Base-by-base conservation (phyloP, 2,797 vertebrate species). In the Amblyopsis hoosieri region DNA sequence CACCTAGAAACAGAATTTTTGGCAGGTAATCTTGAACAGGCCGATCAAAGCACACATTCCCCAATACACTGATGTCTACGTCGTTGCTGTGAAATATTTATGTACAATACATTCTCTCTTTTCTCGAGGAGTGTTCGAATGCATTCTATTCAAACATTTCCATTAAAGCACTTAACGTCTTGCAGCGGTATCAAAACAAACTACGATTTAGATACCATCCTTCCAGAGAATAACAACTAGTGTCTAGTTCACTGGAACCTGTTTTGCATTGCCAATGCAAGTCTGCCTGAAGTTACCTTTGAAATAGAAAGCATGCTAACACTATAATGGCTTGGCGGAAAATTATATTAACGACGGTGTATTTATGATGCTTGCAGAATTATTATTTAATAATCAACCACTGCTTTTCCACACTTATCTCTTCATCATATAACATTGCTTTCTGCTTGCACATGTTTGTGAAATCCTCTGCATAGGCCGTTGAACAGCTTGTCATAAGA, bases 11-110 rank as follows among this genome's bases (percentile, higher is more conserved):
- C 45, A 78, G 64, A 56, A 49, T 74, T 59, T 71, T 71, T 80
- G 66, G 67, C 50, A 42, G 67, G 50, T 45, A 69, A 52, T 45
- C 60, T 64, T 50, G 50, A 68, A 61, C 37, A 15, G 65, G 64
- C 57, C 56, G n/a, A 66, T 23, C 74, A 46, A 17, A 33, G 9
- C 54, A 57, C 3, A 2, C 66, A 66, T n/a, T 54, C 61, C 12
- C 0, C 8, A 2, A 2, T 61, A 73, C 33, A 53, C 57, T 52
- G 65, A 74, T 68, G 69, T 67, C 54, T 66, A 58, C 59, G 62
- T 59, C 74, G 64, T 69, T 1, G 0, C 60, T 37, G 64, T 79
- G 62, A 76, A 85, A 76, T 73, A 80, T 85, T 77, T 75, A 82
- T 79, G 79, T 57, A 64, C 59, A 31, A 51, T 19, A 11, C 19